phyloP scores from a whole-genome alignment of 1,140 invertebrate species.

The Eueides isabella region DNA sequence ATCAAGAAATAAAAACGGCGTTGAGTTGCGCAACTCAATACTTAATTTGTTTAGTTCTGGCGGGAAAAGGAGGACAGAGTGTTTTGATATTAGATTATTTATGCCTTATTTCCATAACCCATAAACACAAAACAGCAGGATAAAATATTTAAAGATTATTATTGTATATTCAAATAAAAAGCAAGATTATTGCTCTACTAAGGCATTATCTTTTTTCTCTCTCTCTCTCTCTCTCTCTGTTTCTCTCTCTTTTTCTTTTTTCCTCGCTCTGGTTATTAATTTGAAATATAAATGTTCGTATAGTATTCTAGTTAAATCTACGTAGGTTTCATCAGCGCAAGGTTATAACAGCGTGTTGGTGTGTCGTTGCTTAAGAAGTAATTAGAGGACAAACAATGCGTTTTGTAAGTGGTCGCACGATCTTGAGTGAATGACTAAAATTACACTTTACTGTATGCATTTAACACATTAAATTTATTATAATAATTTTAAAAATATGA shows the following conservation, averaged over 20 bases:
- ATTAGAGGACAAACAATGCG: conserved; percentile 59
- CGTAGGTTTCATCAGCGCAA: conserved; percentile 12
- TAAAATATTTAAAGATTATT: not conserved
- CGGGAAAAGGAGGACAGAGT: not conserved
- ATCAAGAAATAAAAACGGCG: too few species aligned
- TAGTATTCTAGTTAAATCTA: conserved; percentile 5
- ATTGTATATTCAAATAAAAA: too few species aligned
- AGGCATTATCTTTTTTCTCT: too few species aligned
- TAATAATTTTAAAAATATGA: not conserved
- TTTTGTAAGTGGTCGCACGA: conserved; percentile 53
- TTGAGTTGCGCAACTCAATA: not conserved
- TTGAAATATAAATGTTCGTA: not conserved
- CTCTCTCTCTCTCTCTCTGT: not conserved
- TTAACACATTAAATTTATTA: too few species aligned
- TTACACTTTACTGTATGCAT: conserved; percentile 34
- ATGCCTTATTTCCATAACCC: too few species aligned
- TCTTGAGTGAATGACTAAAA: conserved; percentile 46
- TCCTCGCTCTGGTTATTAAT: not conserved
- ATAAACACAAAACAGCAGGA: not conserved
- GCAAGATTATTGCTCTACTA: too few species aligned
- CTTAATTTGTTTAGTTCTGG: not conserved
- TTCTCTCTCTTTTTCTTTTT: not conserved
- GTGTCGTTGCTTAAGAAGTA: conserved; percentile 49
- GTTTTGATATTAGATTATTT: not conserved
- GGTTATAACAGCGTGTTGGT: conserved; percentile 20